Percentiles rank a stretch among this genome's conserved stretches.
phyloP scores from a whole-genome alignment of 1,140 invertebrate species.

The Metaphire vulgaris region DNA sequence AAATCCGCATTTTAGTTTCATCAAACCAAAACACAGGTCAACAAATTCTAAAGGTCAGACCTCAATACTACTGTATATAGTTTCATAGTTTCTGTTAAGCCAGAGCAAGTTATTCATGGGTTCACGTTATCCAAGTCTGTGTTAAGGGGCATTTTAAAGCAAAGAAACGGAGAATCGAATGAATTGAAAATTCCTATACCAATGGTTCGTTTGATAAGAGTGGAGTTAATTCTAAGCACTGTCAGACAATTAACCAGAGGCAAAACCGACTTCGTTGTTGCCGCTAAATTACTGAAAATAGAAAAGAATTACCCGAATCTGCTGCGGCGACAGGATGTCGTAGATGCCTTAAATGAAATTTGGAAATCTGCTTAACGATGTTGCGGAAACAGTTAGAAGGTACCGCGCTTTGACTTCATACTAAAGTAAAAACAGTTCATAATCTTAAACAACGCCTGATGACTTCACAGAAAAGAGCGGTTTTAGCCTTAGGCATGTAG shows the following conservation, averaged over 20 bases:
- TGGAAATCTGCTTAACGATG: slow-evolving; percentile 83
- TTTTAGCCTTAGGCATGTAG: slow-evolving; percentile 1
- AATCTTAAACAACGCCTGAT: not conserved
- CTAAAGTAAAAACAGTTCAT: slow-evolving; percentile 35
- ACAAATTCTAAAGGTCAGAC: no score
- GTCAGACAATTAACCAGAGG: no score
- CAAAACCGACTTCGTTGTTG: no score
- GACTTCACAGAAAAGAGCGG: not conserved
- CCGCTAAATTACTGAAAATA: not conserved
- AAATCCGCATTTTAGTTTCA: no score
- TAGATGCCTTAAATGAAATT: slow-evolving; percentile 83
- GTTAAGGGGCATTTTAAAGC: no score
- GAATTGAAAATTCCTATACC: not conserved
- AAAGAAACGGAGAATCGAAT: no score
- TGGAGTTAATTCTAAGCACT: no score
- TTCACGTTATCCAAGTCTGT: no score
- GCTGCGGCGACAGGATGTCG: slow-evolving; percentile 49
- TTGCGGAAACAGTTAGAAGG: slow-evolving; percentile 85
- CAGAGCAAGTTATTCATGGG: no score
- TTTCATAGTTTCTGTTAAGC: no score
- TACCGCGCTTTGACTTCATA: slow-evolving; percentile 91
- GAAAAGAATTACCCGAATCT: slow-evolving; percentile 45
- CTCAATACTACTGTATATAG: no score
- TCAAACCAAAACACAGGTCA: no score
- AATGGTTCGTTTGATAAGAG: not conserved